A percentile compares a stretch with the other conserved stretches of the same genome.
phyloP scores from a whole-genome alignment of 2,797 vertebrate genomes.

The Myiothlypis coronata region DNA sequence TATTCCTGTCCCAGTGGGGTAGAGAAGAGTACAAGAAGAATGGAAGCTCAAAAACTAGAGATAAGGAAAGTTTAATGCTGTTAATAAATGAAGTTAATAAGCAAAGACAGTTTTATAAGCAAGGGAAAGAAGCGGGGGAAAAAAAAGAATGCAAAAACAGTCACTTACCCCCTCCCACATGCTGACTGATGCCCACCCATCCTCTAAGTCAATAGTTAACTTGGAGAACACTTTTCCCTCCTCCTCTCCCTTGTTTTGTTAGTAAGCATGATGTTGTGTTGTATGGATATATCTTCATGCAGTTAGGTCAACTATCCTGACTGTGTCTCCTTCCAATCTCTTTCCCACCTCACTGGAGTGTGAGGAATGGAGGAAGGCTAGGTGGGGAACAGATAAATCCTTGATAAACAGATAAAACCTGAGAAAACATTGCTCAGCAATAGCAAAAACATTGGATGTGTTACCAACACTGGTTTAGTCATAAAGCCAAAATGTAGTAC shows the following conservation, averaged over 20 bases:
- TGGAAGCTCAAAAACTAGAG: not conserved
- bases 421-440: not conserved
- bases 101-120: not conserved
- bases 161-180: not conserved
- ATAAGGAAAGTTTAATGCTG: not conserved
- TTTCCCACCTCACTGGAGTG: accelerated
- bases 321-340: not conserved
- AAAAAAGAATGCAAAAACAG: not conserved
- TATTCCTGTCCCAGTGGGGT: not conserved
- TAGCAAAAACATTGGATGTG: not conserved
- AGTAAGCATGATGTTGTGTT: not conserved
- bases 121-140: not conserved
- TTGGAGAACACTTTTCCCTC: not conserved
- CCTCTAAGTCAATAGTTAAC: not conserved
- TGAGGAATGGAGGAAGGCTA: not conserved
- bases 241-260: not conserved
- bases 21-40: not conserved
- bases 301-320: not conserved
- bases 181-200: accelerated
- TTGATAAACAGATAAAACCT: not conserved
- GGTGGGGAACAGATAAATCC: not conserved
- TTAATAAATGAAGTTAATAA: not conserved
- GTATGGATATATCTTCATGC: not conserved
- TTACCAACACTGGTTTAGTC: not conserved
- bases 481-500: not conserved